These are phyloP conservation scores for Chitala chitala DNA, from an alignment of 2,113 vertebrate genomes.

Conservation along the genomic window DNA sequence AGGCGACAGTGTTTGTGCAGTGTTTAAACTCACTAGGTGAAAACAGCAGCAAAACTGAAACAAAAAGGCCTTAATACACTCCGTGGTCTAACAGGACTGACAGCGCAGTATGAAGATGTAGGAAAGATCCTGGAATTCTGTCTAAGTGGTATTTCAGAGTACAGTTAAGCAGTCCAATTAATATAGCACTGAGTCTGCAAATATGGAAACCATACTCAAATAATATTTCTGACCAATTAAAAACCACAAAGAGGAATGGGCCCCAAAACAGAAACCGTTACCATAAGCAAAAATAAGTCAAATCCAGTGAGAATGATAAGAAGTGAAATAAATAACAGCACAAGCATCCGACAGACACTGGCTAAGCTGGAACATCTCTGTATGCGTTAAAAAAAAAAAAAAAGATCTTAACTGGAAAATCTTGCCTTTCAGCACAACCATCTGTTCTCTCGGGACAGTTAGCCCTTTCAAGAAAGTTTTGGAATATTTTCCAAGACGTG, in stretches of 20 bases:
- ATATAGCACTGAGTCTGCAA: too few relatives aligned
- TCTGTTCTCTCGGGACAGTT: constrained; percentile 46
- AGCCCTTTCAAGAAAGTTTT: constrained; percentile 43
- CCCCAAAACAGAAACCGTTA: not conserved
- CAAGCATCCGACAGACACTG: too few relatives aligned
- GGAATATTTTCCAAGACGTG: constrained; percentile 54
- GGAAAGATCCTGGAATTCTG: not conserved
- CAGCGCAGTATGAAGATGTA: not conserved
- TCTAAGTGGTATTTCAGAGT: not conserved
- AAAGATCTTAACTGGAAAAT: constrained; percentile 40
- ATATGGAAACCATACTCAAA: too few relatives aligned
- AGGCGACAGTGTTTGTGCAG: too few relatives aligned
- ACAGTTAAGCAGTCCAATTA: too few relatives aligned
- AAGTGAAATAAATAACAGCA: not conserved
- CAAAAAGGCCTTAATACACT: not conserved
- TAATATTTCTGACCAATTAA: too few relatives aligned
- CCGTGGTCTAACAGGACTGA: not conserved
- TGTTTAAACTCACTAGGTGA: too few relatives aligned
- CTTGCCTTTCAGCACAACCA: constrained; percentile 46
- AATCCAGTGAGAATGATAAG: not conserved
- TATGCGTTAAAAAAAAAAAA: constrained; percentile 28
- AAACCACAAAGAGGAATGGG: too few relatives aligned
- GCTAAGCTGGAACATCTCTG: not conserved
- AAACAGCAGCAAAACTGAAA: not conserved
- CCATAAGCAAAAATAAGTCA: not conserved